A percentile compares a stretch with the other conserved stretches of the same genome.
Conservation (phyloP, 2,888 invertebrate genomes). For the Trichacis sp. region DNA sequence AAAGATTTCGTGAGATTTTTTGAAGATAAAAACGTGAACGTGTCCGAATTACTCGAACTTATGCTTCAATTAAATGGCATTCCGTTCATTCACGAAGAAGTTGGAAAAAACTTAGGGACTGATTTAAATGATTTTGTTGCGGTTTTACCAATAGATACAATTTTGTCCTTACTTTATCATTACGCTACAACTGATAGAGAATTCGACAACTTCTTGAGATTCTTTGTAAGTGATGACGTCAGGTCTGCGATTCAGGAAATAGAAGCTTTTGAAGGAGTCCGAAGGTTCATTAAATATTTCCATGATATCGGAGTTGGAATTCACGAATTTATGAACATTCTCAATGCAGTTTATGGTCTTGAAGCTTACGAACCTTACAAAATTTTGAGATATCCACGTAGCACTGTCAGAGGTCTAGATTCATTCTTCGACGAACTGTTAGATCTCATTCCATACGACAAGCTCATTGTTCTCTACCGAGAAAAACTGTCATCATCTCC, state of each 20-base stretch:
- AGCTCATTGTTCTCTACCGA: conserved; percentile 49
- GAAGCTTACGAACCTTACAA: conserved; percentile 4
- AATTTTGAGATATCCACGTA: conserved; percentile 22
- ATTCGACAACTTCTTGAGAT: conserved; percentile 50
- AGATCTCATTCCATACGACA: conserved; percentile 49
- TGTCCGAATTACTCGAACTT: conserved; percentile 22
- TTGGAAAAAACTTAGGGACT: not conserved
- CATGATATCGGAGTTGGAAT: conserved; percentile 52
- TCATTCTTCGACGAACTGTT: conserved; percentile 51
- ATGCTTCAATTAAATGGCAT: conserved; percentile 27
- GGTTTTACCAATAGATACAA: conserved; percentile 48
- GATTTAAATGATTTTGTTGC: conserved; percentile 35
- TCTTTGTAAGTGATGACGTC: conserved; percentile 49
- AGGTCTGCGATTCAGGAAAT: conserved; percentile 45
- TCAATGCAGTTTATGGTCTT: conserved; percentile 48
- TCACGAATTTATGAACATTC: conserved; percentile 43
- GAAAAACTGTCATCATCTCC: conserved; percentile 46
- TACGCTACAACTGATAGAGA: conserved; percentile 24
- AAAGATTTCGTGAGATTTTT: conserved; percentile 34
- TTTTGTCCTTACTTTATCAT: conserved; percentile 12
- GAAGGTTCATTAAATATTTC: conserved; percentile 45
- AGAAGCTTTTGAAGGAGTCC: conserved; percentile 51
- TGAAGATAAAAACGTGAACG: conserved; percentile 45
- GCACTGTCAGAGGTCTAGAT: conserved; percentile 39
- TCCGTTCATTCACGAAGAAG: conserved; percentile 27